A percentile compares a stretch with the other conserved stretches of the same genome.
Conservation (phyloP, 2,113 vertebrate species). For the Penelope pileata region DNA sequence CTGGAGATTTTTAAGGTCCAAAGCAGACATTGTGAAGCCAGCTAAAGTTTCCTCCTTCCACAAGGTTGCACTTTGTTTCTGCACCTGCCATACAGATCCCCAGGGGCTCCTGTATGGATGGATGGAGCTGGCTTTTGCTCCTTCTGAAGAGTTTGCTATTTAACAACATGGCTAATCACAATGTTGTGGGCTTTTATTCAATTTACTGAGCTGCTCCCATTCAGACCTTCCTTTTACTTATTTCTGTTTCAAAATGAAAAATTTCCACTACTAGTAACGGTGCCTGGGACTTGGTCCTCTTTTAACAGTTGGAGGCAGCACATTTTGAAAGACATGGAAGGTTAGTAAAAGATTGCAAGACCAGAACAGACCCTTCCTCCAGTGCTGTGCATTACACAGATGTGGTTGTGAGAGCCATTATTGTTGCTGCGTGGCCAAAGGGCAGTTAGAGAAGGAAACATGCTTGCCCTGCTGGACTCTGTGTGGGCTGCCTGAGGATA, state of each 20-base stretch:
- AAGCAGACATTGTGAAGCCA: neutral
- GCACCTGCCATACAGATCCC: neutral
- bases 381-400: rapidly evolving
- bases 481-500: neutral
- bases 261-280: rapidly evolving
- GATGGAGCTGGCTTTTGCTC: neutral
- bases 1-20: rapidly evolving
- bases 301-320: rapidly evolving
- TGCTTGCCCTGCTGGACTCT: rapidly evolving
- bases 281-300: neutral
- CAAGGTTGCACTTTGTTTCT: rapidly evolving
- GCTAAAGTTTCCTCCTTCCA: neutral
- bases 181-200: rapidly evolving
- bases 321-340: neutral
- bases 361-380: neutral
- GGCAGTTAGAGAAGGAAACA: neutral
- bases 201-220: rapidly evolving
- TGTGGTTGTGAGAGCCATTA: neutral
- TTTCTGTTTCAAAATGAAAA: rapidly evolving
- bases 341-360: neutral
- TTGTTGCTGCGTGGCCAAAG: neutral
- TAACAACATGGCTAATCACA: neutral
- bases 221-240: neutral
- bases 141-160: neutral
- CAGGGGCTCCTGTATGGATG: neutral